Percentiles rank a stretch among this genome's conserved stretches.
Evolutionary conservation across 2,888 invertebrate genomes (phyloP).

Genomic region (Ceramica pisi): DNA sequence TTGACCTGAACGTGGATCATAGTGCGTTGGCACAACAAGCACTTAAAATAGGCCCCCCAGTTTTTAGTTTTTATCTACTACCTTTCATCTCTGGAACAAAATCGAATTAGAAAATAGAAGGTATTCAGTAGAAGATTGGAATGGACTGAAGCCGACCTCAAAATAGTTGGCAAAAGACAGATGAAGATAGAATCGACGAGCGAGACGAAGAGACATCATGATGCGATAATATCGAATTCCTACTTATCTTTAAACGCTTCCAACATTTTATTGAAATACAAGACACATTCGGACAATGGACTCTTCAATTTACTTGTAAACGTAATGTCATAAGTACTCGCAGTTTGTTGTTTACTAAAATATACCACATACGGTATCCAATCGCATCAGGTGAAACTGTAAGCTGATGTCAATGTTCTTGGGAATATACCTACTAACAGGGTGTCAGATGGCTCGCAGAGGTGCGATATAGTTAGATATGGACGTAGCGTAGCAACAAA

Average conservation of each 20-base stretch:
- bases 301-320: slow-evolving; percentile 4
- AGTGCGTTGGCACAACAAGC: too few relatives aligned
- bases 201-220: too few relatives aligned
- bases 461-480: neutral
- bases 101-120: too few relatives aligned
- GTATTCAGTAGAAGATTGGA: too few relatives aligned
- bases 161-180: neutral
- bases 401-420: slow-evolving; percentile 39
- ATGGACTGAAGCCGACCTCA: neutral
- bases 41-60: too few relatives aligned
- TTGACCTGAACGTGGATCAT: too few relatives aligned
- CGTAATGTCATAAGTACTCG: slow-evolving; percentile 4
- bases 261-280: neutral
- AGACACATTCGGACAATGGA: neutral
- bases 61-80: too few relatives aligned
- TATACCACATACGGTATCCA: slow-evolving; percentile 4
- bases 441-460: slow-evolving; percentile 35
- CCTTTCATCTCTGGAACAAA: too few relatives aligned
- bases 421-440: slow-evolving; percentile 9
- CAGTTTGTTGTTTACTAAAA: neutral
- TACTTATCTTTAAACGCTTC: neutral
- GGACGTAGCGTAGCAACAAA: slow-evolving; percentile 19
- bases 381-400: slow-evolving; percentile 13
- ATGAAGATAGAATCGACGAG: too few relatives aligned
- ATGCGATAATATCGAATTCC: neutral